A percentile compares a stretch with the other conserved stretches of the same genome.
Evolutionary conservation across 2,888 invertebrate species (phyloP).

Genomic region (Dione vanillae): DNA sequence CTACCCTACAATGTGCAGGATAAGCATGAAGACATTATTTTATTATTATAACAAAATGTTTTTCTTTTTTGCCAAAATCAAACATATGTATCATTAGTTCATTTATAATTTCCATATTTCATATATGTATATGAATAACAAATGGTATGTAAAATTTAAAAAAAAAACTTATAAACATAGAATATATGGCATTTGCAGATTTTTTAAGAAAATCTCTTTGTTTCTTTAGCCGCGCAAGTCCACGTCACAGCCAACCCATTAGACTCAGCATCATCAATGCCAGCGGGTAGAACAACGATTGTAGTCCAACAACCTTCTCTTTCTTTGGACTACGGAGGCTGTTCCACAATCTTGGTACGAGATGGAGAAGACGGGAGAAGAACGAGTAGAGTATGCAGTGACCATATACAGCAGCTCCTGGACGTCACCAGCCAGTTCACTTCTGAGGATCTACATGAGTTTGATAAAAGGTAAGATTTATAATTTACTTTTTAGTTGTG

Average conservation of each 20-base stretch:
- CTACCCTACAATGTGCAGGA: no score
- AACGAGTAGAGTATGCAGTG: slow-evolving; percentile 87
- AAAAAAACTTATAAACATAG: not conserved
- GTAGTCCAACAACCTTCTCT: slow-evolving; percentile 93
- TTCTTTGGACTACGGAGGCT: slow-evolving; percentile 88
- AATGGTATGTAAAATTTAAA: no score
- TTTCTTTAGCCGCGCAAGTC: slow-evolving; percentile 85
- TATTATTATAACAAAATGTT: no score
- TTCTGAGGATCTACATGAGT: slow-evolving; percentile 92
- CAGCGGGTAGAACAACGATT: slow-evolving; percentile 86
- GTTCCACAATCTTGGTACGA: slow-evolving; percentile 88
- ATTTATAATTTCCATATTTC: no score
- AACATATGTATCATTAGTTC: no score
- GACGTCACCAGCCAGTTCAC: slow-evolving; percentile 94
- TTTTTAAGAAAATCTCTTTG: not conserved
- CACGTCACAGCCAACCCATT: slow-evolving; percentile 93
- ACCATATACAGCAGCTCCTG: slow-evolving; percentile 91
- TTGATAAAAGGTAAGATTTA: slow-evolving; percentile 92
- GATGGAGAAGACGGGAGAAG: slow-evolving; percentile 84
- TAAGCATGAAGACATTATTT: no score
- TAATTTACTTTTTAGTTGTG: no score
- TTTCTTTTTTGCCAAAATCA: no score
- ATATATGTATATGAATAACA: no score
- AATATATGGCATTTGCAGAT: not conserved
- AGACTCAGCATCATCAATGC: slow-evolving; percentile 84